Evolutionary conservation across 2,888 invertebrate genomes (phyloP).

Genomic region (Prostheceraeus crozeri): DNA sequence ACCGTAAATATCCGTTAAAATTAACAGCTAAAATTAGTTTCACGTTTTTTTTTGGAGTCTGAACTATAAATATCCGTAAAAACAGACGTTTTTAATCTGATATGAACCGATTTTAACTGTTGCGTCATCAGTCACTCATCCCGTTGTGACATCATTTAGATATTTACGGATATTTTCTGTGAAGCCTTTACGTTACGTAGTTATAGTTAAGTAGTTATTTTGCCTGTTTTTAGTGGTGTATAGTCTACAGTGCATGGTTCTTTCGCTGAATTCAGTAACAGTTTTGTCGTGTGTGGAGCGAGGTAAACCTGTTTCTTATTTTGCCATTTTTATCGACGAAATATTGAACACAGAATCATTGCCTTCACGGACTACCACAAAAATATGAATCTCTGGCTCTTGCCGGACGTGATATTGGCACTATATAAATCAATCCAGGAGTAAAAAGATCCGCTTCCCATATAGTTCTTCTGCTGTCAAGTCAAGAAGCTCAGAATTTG

Average conservation of each 20-base stretch:
- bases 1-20: too few relatives aligned
- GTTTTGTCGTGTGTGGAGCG: slow-evolving; percentile 22
- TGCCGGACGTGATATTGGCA: slow-evolving; percentile 16
- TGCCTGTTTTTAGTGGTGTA: too few relatives aligned
- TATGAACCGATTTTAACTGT: too few relatives aligned
- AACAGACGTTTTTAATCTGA: too few relatives aligned
- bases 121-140: too few relatives aligned
- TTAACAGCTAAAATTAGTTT: too few relatives aligned
- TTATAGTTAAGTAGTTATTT: too few relatives aligned
- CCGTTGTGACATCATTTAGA: too few relatives aligned
- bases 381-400: slow-evolving; percentile 17
- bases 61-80: too few relatives aligned
- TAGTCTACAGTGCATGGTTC: background rate
- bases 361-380: slow-evolving; percentile 2
- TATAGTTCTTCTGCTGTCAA: background rate
- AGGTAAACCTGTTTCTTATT: slow-evolving; percentile 9
- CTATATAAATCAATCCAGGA: slow-evolving; percentile 17
- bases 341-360: slow-evolving; percentile 17
- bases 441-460: background rate
- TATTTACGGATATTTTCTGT: too few relatives aligned
- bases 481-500: slow-evolving; percentile 5
- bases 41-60: too few relatives aligned
- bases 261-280: background rate
- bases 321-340: slow-evolving; percentile 6
- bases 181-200: too few relatives aligned